Base-by-base conservation (phyloP, 2,888 invertebrate species). In the Drosophila atroscutellata region DNA sequence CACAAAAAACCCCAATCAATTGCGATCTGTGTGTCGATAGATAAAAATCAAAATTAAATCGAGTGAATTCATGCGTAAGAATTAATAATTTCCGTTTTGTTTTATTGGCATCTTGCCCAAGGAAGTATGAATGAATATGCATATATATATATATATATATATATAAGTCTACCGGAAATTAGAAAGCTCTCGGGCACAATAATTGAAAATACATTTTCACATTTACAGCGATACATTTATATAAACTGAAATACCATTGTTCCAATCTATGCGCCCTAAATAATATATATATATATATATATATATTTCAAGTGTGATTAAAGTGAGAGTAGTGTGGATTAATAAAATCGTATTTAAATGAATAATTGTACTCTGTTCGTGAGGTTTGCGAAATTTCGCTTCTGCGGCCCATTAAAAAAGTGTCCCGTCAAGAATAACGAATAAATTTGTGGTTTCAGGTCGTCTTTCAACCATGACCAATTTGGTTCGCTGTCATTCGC, bases 11-110 rank as follows among this genome's bases (percentile, higher is more conserved):
- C 73, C 73, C 68, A 69, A 77, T 72, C 65, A 75, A 74, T 66
- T 74, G 77, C 65, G 45, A 73, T 76, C 52, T 69, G 30, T 72
- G 61, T 59, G 55, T 54, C 56, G 57, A 79, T 64, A 80, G 83
- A 88, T 76, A 76, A 76, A 82, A 78, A 81, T 72, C 81, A 88
- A 89, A 86, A 86, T 81, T 75, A 85, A 85, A 90, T 88, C 77
- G 79, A 90, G 86, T 71, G 90, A 83, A 86, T 75, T 90, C 80
- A 77, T 78, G 86, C 79, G 86, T 77, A 77, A 86, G 86, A 88
- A 83, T 88, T 88, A 86, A 88, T 86, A 79, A 88, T 88, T 85
- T 90, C 90, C 86, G 89, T 72, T 79, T 63, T 67, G 47, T 73
- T 76, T 71, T 64, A 70, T 66, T 59, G 11, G 47, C 30, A 59